These are phyloP conservation scores for Cyclina sinensis DNA, from an alignment of 1,140 invertebrate species.

Conservation along the genomic window DNA sequence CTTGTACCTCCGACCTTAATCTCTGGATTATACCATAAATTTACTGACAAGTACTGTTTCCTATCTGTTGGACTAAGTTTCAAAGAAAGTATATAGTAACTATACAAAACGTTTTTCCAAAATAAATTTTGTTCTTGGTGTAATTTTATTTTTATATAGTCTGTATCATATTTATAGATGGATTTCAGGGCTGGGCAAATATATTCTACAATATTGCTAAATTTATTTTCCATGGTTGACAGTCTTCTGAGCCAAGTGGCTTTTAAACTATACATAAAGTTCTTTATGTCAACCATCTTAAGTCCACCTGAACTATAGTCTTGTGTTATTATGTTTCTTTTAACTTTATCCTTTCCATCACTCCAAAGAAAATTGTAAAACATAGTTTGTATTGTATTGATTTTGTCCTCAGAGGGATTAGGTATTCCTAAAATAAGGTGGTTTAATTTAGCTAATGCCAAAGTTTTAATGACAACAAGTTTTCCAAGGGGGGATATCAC, in stretches of 20 bases:
- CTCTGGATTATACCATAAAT: constrained; percentile 16
- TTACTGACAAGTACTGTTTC: constrained; percentile 10
- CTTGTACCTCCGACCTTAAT: constrained; percentile 1
- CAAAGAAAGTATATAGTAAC: not conserved
- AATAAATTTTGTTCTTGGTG: not conserved
- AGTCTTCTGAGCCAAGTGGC: constrained; percentile 5
- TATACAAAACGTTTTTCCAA: constrained; percentile 20
- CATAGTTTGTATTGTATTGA: not conserved
- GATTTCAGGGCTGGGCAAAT: not conserved
- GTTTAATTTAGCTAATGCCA: not conserved
- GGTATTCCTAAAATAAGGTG: not conserved
- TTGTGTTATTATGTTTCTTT: constrained; percentile 9
- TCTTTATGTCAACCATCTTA: not conserved
- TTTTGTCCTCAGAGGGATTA: not conserved
- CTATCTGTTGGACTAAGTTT: not conserved
- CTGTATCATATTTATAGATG: not conserved
- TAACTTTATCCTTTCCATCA: not conserved
- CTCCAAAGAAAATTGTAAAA: constrained; percentile 6
- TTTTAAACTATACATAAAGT: not conserved
- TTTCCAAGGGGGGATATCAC: not conserved
- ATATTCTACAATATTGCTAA: not conserved
- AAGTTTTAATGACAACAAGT: too few relatives aligned
- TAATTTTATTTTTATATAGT: constrained; percentile 1
- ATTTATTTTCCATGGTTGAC: not conserved
- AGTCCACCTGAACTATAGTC: constrained; percentile 1